These are phyloP conservation scores for Drosophila chauvacae DNA, from an alignment of 1,140 invertebrate genomes.

Conservation along the genomic window DNA sequence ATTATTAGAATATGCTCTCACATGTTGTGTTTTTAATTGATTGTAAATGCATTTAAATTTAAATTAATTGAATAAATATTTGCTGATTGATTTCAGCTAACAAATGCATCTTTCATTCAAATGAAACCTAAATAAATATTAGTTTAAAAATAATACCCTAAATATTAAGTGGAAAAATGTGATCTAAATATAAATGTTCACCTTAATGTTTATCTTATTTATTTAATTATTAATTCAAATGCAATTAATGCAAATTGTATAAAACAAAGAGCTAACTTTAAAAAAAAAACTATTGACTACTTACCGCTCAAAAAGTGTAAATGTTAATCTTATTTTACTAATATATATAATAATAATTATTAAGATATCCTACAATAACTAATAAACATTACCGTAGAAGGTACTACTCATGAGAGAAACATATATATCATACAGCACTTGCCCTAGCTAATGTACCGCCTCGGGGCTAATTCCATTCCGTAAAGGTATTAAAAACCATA, in stretches of 20 bases:
- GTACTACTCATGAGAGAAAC: not conserved
- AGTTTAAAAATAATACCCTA: not conserved
- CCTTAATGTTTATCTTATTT: not conserved
- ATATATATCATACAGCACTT: not conserved
- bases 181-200: too few species aligned
- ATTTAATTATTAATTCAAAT: too few species aligned
- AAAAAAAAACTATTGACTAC: too few species aligned
- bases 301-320: too few species aligned
- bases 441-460: not conserved
- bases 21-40: too few species aligned
- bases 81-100: not conserved
- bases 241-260: too few species aligned
- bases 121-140: not conserved
- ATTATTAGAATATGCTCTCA: too few species aligned
- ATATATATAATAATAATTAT: not conserved
- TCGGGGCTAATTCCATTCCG: not conserved
- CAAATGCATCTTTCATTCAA: not conserved
- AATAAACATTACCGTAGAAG: not conserved
- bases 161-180: not conserved
- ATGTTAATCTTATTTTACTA: not conserved
- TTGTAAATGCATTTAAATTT: too few species aligned
- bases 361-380: not conserved
- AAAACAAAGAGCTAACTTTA: too few species aligned
- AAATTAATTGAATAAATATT: too few species aligned
- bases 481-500: slow-evolving; percentile 47